A percentile compares a stretch with the other conserved stretches of the same genome.
Evolutionary conservation across 2,888 invertebrate genomes (phyloP).

Genomic region (Hesperia comma): DNA sequence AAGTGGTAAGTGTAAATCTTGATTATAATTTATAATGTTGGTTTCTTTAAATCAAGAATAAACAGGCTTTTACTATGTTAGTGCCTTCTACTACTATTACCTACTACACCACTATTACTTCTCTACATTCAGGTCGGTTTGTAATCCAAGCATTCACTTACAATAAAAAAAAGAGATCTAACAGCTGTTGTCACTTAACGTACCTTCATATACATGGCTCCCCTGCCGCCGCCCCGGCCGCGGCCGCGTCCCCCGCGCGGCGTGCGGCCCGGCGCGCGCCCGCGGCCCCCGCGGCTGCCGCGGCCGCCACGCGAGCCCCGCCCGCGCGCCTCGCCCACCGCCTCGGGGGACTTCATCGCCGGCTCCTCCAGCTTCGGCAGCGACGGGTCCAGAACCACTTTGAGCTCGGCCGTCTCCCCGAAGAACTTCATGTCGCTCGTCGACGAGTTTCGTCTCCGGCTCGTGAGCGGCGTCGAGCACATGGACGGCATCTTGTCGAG

Average conservation of each 20-base stretch:
- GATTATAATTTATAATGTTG: too few relatives aligned
- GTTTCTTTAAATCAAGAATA: too few relatives aligned
- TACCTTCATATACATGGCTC: constrained; percentile 64
- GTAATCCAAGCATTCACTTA: too few relatives aligned
- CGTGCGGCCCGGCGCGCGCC: constrained; percentile 56
- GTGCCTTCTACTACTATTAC: too few relatives aligned
- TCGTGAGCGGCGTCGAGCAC: constrained; percentile 67
- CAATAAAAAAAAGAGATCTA: too few relatives aligned
- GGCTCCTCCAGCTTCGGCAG: constrained; percentile 53
- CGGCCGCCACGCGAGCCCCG: constrained; percentile 45
- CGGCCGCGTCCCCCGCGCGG: constrained; percentile 61
- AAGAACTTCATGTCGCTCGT: constrained; percentile 53
- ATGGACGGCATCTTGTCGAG: constrained; percentile 69
- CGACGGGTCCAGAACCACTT: constrained; percentile 51
- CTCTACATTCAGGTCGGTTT: too few relatives aligned
- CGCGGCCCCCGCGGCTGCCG: constrained; percentile 50
- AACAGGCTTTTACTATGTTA: too few relatives aligned
- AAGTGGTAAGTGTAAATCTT: too few relatives aligned
- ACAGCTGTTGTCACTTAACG: constrained; percentile 2
- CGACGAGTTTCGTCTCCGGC: constrained; percentile 59
- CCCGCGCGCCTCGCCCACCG: constrained; percentile 48
- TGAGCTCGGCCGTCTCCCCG: constrained; percentile 53
- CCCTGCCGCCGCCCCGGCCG: constrained; percentile 73
- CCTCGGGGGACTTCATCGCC: constrained; percentile 58
- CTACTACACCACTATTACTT: too few relatives aligned